phyloP scores from a whole-genome alignment of 1,140 invertebrate genomes.

The Octopus bimaculoides region DNA sequence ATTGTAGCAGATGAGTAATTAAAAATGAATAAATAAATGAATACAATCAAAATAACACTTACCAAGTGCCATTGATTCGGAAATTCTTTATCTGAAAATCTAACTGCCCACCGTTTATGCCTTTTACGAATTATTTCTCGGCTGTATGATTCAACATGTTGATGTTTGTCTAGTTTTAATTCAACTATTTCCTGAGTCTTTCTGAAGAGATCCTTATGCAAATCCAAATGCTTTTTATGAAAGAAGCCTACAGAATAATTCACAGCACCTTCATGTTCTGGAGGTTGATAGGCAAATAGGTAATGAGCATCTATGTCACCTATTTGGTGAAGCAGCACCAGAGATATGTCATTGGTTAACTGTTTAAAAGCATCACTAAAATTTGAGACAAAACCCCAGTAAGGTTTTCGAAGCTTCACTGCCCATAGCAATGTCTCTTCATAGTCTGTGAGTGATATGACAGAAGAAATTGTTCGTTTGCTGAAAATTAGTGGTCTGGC shows the following conservation, averaged over 20 bases:
- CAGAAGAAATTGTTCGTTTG: background rate
- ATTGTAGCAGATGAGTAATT: background rate
- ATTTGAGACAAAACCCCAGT: background rate
- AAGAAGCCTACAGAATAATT: background rate
- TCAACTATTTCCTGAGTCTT: constrained; percentile 20
- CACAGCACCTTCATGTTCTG: background rate
- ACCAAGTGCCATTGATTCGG: constrained; percentile 53
- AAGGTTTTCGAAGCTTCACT: background rate
- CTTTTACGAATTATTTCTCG: constrained; percentile 36
- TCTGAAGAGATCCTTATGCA: background rate
- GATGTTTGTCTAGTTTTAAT: constrained; percentile 31
- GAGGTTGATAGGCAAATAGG: constrained; percentile 19
- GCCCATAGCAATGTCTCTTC: constrained; percentile 13
- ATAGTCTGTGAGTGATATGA: background rate
- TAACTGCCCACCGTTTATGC: constrained; percentile 33
- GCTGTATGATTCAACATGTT: constrained; percentile 39
- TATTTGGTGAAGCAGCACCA: constrained; percentile 15
- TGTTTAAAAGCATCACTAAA: background rate
- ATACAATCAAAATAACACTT: constrained; percentile 17
- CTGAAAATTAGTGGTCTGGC: background rate
- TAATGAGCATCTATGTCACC: constrained; percentile 18
- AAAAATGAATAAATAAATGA: constrained; percentile 4
- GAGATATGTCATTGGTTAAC: constrained; percentile 18
- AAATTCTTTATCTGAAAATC: constrained; percentile 46
- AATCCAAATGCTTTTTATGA: background rate